Percentiles rank a stretch among this genome's conserved stretches.
phyloP scores from a whole-genome alignment of 2,113 vertebrate species.

The Neotragus pygmaeus region DNA sequence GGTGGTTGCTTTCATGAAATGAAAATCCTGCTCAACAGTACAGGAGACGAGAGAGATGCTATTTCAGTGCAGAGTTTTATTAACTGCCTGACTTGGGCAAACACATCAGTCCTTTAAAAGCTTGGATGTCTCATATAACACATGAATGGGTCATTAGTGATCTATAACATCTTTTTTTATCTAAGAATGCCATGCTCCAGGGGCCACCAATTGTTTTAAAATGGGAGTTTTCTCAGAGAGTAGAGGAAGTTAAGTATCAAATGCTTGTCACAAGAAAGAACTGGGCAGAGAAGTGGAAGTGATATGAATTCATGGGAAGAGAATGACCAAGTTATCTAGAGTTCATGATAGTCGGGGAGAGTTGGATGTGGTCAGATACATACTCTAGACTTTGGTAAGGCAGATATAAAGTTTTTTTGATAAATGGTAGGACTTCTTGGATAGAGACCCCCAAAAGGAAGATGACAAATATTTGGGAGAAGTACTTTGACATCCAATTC shows the following conservation, averaged over 20 bases:
- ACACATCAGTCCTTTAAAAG: not conserved
- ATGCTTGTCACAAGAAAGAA: not conserved
- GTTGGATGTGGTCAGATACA: not conserved
- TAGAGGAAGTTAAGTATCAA: not conserved
- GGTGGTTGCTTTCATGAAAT: not conserved
- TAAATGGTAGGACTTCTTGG: not conserved
- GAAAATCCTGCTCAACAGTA: not conserved
- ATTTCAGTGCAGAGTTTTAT: not conserved
- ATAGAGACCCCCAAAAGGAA: not conserved
- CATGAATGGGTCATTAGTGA: not conserved
- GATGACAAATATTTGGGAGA: not conserved
- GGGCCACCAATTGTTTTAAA: not conserved
- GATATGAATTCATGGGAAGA: not conserved
- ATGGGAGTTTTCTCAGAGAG: not conserved
- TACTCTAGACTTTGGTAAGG: not conserved
- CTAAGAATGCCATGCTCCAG: not conserved
- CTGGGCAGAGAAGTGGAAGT: not conserved
- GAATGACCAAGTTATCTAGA: not conserved
- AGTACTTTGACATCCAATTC: not conserved
- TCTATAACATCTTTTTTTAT: not conserved
- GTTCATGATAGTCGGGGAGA: not conserved
- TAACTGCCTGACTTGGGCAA: not conserved
- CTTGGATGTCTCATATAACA: not conserved
- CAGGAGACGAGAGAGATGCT: not conserved
- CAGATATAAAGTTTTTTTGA: not conserved